Evolutionary conservation across 2,113 vertebrate genomes (phyloP).

Genomic region (Tautogolabrus adspersus): DNA sequence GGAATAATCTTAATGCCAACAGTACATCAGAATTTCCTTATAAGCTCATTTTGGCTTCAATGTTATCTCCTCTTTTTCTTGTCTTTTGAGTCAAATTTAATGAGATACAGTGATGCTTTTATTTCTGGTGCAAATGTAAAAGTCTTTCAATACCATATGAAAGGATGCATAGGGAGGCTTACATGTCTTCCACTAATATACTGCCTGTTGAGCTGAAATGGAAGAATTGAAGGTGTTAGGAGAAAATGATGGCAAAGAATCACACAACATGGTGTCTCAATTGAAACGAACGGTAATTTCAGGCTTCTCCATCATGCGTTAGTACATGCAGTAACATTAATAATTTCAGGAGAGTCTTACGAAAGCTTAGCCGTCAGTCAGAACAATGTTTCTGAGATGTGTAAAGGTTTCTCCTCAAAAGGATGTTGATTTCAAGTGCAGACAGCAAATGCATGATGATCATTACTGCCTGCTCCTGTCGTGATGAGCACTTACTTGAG

Average conservation of each 20-base stretch:
- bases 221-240: slow-evolving; percentile 84
- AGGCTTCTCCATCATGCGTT: slow-evolving; percentile 15
- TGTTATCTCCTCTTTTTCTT: slow-evolving; percentile 35
- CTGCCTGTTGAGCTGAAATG: slow-evolving; percentile 87
- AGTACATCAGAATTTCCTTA: slow-evolving; percentile 24
- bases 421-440: slow-evolving; percentile 38
- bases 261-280: slow-evolving; percentile 55
- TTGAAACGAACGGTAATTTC: slow-evolving; percentile 20
- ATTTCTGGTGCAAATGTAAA: slow-evolving; percentile 80
- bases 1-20: slow-evolving; percentile 40
- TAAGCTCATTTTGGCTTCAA: slow-evolving; percentile 29
- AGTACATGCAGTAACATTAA: slow-evolving; percentile 22
- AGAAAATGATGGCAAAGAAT: slow-evolving; percentile 59
- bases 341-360: slow-evolving; percentile 11
- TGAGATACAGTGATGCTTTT: slow-evolving; percentile 70
- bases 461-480: slow-evolving; percentile 25
- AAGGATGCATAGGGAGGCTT: slow-evolving; percentile 83
- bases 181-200: slow-evolving; percentile 89
- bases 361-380: slow-evolving; percentile 4
- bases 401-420: slow-evolving; percentile 16
- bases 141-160: slow-evolving; percentile 73
- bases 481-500: slow-evolving; percentile 87
- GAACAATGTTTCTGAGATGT: slow-evolving; percentile 7
- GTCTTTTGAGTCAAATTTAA: slow-evolving; percentile 38
- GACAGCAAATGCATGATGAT: slow-evolving; percentile 34